Percentiles rank a stretch among this genome's conserved stretches.
These are phyloP conservation scores for Balaeniceps rex DNA, from an alignment of 2,113 vertebrate species.

Conservation along the genomic window DNA sequence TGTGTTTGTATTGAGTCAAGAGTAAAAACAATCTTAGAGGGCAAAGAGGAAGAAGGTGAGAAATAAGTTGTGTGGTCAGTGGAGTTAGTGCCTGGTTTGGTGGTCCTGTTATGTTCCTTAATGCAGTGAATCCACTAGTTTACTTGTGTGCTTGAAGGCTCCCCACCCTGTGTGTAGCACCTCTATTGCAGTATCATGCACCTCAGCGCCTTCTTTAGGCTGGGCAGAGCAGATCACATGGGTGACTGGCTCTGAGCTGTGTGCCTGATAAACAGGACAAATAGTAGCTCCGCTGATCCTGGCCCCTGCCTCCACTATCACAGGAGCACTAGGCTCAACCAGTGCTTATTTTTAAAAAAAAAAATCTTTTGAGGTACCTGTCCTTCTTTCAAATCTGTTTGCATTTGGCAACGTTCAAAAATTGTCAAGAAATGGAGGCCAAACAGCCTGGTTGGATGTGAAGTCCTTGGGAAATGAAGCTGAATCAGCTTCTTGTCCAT, in stretches of 20 bases:
- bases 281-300: not conserved
- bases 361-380: not conserved
- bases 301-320: fast-evolving
- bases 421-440: not conserved
- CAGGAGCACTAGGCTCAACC: not conserved
- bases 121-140: not conserved
- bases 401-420: not conserved
- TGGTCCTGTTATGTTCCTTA: not conserved
- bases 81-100: not conserved
- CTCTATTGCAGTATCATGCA: fast-evolving
- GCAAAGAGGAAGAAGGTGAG: not conserved
- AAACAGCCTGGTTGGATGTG: not conserved
- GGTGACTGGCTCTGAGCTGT: not conserved
- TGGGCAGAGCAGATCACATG: not conserved
- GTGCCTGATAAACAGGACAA: not conserved
- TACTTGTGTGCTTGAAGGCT: not conserved
- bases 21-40: not conserved
- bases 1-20: not conserved
- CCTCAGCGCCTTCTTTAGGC: not conserved
- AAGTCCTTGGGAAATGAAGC: not conserved
- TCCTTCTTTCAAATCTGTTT: not conserved
- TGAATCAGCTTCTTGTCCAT: not conserved
- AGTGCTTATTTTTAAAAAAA: not conserved
- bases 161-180: no score
- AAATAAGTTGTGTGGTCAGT: not conserved